Base-by-base conservation (phyloP, 1,140 invertebrate species). In the Belonocnema kinseyi region DNA sequence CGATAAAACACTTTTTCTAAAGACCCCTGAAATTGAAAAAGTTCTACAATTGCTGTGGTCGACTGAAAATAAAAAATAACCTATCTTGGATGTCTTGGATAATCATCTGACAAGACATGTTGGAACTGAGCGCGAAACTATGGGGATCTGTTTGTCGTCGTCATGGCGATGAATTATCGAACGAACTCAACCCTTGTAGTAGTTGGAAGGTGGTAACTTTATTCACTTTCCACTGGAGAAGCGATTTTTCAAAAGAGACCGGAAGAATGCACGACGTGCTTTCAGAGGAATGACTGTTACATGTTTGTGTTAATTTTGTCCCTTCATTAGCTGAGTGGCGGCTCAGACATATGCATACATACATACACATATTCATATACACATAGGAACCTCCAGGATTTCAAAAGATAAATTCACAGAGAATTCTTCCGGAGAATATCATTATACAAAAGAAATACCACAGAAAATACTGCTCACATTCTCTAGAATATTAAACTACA, bases 321-420 rank as follows among this genome's bases (percentile, higher is more conserved):
- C 61, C 61, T 66, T 66, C 61, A 66, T 66, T 66, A 66, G 61
- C 61, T 40, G 61, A 66, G 61, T 66, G 61, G 61, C 33, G 61
- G 26, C 40, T 66, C 26, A 66, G 33, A 66, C 61, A 66, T 14
- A 40, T 66, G 16, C 26, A 66, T 26, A 66, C 13, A 66, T 13
- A 66, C 21, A 13, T 26, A 4, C 53, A 19, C 53, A 56, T 33
- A 33, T 33, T 19, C 53, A 19, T 17, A 14, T 66, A 66, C 58
- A 66, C 40, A 33, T 33, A 33, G 2, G 26, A 33, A 33, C 26
- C 26, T 33, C 3, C 26, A 33, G 26, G 26, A 66, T 66, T 66
- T 66, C 61, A 66, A 66, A 66, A 66, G 61, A 66, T 66, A 66
- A 66, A 66, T 66, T 66, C 26, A 66, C 61, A 66, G 61, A 66